Evolutionary conservation across 2,113 vertebrate genomes (phyloP).

Genomic region (Formicarius rufipectus): DNA sequence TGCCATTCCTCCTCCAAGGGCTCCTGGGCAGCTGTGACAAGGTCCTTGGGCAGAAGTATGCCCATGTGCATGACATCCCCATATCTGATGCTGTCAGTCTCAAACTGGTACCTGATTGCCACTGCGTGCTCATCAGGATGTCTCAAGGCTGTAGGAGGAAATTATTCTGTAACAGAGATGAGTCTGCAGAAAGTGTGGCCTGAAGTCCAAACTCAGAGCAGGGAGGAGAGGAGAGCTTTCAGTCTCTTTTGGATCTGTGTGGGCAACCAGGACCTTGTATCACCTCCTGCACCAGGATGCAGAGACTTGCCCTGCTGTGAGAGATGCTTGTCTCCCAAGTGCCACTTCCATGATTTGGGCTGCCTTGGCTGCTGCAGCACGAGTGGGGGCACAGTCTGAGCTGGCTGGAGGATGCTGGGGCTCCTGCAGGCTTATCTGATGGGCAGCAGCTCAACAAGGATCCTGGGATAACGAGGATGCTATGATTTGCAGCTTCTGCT

Average conservation of each 20-base stretch:
- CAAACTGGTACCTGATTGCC: not conserved
- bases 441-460: not conserved
- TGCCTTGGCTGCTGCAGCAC: not conserved
- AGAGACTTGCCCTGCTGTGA: no score
- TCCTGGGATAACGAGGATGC: not conserved
- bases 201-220: not conserved
- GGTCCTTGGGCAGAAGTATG: not conserved
- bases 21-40: not conserved
- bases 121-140: fast-evolving
- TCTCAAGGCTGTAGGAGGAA: not conserved
- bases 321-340: not conserved
- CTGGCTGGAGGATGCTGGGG: not conserved
- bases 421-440: not conserved
- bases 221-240: not conserved
- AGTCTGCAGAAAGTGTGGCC: not conserved
- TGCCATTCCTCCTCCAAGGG: fast-evolving
- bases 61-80: fast-evolving
- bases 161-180: not conserved
- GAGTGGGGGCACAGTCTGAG: not conserved
- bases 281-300: not conserved
- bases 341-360: not conserved
- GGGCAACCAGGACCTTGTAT: not conserved
- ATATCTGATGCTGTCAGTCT: fast-evolving
- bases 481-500: not conserved
- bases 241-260: not conserved